These are phyloP conservation scores for Diplodus sargus DNA, from an alignment of 2,797 vertebrate genomes.

Conservation along the genomic window DNA sequence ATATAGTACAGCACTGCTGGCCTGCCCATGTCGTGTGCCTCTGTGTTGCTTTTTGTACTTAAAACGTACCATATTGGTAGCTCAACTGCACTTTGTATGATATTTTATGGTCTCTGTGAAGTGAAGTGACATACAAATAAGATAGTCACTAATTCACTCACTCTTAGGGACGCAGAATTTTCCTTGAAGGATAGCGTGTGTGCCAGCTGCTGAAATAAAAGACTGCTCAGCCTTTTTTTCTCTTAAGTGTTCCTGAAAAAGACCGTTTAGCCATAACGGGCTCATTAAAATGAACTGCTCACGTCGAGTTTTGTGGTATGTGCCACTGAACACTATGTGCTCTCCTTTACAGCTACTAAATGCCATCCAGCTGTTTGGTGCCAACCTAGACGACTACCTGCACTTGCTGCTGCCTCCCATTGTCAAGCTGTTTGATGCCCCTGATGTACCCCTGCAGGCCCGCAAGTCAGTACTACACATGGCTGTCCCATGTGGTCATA, in stretches of 20 bases:
- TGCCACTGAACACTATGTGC: conserved; percentile 15
- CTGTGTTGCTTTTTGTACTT: background rate
- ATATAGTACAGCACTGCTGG: background rate
- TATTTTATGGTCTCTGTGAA: background rate
- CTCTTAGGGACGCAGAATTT: conserved; percentile 5
- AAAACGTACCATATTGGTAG: background rate
- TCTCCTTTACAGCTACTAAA: conserved; percentile 88
- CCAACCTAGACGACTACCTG: conserved; percentile 98
- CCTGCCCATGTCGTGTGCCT: background rate
- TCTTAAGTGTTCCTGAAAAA: conserved; percentile 28
- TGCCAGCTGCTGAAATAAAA: conserved; percentile 29
- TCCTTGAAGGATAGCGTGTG: conserved; percentile 14
- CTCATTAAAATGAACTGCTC: conserved; percentile 34
- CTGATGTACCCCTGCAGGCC: conserved; percentile 91
- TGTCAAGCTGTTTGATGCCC: conserved; percentile 96
- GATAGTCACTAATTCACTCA: conserved; percentile 3
- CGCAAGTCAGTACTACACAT: conserved; percentile 89
- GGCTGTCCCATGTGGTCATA: background rate
- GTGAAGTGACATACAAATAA: conserved; percentile 2
- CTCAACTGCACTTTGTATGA: background rate
- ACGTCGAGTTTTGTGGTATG: conserved; percentile 24
- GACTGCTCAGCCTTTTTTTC: conserved; percentile 17
- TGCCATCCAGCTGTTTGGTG: conserved; percentile 97
- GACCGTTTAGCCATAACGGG: conserved; percentile 32
- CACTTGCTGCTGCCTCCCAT: conserved; percentile 96